Evolutionary conservation across 2,113 vertebrate genomes (phyloP), one percentile per base, ranked within the genome.

Genomic region (Hypomesus transpacificus): DNA sequence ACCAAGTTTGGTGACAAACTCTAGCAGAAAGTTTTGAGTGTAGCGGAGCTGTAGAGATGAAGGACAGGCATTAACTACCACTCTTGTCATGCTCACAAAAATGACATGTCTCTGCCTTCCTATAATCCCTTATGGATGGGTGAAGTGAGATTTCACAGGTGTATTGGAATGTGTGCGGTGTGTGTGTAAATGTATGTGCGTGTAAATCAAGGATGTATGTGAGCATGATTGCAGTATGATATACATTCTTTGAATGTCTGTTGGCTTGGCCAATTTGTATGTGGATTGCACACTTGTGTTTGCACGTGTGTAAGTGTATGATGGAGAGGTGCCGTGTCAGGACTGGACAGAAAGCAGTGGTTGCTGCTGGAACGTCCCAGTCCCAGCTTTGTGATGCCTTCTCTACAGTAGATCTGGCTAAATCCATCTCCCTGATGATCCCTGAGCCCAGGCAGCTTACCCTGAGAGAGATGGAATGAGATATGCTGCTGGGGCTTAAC

Each of bases 1-100:
- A 83, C 73, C 87, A 89, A 89, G 85, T 90, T 90, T 83, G 69
- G 73, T 82, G 88, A 89, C 79, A 78, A 88, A 73, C 82, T 85
- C 69, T 67, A 74, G 75, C 70, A 21, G 73, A 89, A 90, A 89
- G 85, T 91, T 90, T 82, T 66, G 77, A 85, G 59, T 81, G 76
- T 64, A 71, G 80, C 71, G 9, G 53, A 78, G 84, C 85, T 17
- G 21, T 74, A 73, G 74, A 85, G 75, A 70, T 68, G 77, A 70
- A 73, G 66, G 26, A 26, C 24, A 63, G 64, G 64, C 53, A 76
- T 75, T 83, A 87, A 88, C 82, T 86, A 82, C 81, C 77, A 81
- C 77, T 84, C 81, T 75, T 85, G 81, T 84, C 80, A 83, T 62
- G 71, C 71, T 76, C 68, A 70, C 76, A 81, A 65, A 80, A 79